Percentiles rank a stretch among this genome's conserved stretches.
These are phyloP conservation scores for Centropus unirufus DNA, from an alignment of 2,113 vertebrate species.

Conservation along the genomic window DNA sequence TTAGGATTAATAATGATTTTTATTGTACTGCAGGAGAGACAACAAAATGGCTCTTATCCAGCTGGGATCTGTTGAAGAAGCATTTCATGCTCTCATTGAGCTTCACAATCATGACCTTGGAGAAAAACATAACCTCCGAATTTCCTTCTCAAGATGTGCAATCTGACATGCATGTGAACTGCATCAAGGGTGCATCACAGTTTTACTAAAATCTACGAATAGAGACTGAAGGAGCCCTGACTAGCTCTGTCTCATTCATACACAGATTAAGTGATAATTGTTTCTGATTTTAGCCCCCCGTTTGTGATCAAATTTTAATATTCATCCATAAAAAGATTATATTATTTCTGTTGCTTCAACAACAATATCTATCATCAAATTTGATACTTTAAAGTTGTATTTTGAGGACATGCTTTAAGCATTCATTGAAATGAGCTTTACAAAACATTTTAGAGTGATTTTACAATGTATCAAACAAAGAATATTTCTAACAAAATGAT, in stretches of 20 bases:
- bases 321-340: conserved; percentile 34
- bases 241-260: conserved; percentile 62
- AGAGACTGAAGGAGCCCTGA: conserved; percentile 70
- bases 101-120: conserved; percentile 88
- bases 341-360: conserved; percentile 44
- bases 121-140: conserved; percentile 83
- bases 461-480: not conserved
- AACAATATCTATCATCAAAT: conserved; percentile 25
- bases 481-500: not conserved
- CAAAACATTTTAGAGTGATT: conserved; percentile 24
- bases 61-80: conserved; percentile 86
- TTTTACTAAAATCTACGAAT: conserved; percentile 71
- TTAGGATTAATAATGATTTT: not conserved
- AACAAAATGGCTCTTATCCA: conserved; percentile 87
- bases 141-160: conserved; percentile 86
- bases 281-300: not conserved
- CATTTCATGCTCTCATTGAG: conserved; percentile 84
- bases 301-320: conserved; percentile 34
- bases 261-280: conserved; percentile 22
- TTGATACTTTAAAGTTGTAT: conserved; percentile 31
- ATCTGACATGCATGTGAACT: conserved; percentile 74
- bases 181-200: conserved; percentile 56
- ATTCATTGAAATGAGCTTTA: conserved; percentile 64
- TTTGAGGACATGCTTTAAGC: conserved; percentile 57
- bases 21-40: conserved; percentile 78